These are phyloP conservation scores for Todus mexicanus DNA, from an alignment of 2,797 vertebrate species.

Conservation along the genomic window DNA sequence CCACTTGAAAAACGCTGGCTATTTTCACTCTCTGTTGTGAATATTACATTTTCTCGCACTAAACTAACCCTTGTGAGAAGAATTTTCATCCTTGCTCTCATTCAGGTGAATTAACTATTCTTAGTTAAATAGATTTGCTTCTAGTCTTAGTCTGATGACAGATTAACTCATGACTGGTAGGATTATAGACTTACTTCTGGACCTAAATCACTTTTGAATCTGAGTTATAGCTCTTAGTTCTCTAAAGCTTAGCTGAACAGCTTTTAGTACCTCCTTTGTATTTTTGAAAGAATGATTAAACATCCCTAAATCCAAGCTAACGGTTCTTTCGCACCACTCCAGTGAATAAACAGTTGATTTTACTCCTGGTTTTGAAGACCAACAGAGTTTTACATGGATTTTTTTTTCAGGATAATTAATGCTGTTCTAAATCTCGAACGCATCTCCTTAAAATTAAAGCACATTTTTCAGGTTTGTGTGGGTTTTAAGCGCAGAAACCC, in stretches of 20 bases:
- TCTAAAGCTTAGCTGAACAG: slow-evolving; percentile 27
- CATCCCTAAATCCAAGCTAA: slow-evolving; percentile 31
- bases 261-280: slow-evolving; percentile 49
- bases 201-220: slow-evolving; percentile 42
- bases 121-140: slow-evolving; percentile 50
- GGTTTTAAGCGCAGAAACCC: background rate
- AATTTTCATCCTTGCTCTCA: background rate
- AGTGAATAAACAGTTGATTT: slow-evolving; percentile 1
- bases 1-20: background rate
- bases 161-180: slow-evolving; percentile 41
- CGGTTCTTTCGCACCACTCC: slow-evolving; percentile 15
- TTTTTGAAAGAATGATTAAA: slow-evolving; percentile 46
- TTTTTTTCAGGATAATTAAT: background rate
- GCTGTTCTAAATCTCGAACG: background rate
- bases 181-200: slow-evolving; percentile 55
- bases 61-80: background rate
- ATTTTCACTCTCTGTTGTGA: background rate
- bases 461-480: background rate
- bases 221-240: slow-evolving; percentile 40
- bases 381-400: background rate
- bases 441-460: background rate
- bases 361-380: background rate
- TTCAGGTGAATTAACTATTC: slow-evolving; percentile 60
- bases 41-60: background rate
- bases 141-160: slow-evolving; percentile 43